Evolutionary conservation across 2,113 vertebrate genomes (phyloP), one percentile per base, ranked within the genome.

Genomic region (Cygnus buccinator): DNA sequence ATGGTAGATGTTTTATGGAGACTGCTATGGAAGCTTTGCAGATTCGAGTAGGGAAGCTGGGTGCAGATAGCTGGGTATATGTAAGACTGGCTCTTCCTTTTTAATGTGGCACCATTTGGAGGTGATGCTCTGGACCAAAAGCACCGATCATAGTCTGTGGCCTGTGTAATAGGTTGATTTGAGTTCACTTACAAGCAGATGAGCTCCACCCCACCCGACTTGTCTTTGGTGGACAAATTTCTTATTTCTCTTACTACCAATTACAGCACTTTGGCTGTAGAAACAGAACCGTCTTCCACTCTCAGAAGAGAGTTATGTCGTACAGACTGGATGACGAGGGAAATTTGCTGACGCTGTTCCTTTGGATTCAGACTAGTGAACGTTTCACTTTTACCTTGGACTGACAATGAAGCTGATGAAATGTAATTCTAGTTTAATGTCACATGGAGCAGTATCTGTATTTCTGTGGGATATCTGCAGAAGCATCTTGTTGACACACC

Each of bases 401-500:
- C 48, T 54, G 18, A 28, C 50, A 71, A 37, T 0, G 3, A 84
- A 78, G 13, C 48, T 66, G n/a, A 16, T 88, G 68, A 95, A 97
- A 71, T 35, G 33, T 10, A 80, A 65, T 81, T 84, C 59, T 74
- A 13, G 6, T 79, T 95, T 84, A 72, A 74, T 57, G 86, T 25
- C 37, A 94, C 65, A 74, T 39, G 67, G 78, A 75, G 68, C 84
- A 76, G 70, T 21, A n/a, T 37, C 85, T 97, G 50, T 81, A 28
- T 90, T 96, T 93, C 92, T 67, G 46, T 29, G 54, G 79, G 74
- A 61, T 94, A 95, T 92, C 92, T 91, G 81, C 89, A 87, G 71
- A 39, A 77, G 44, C 89, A 96, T 96, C 87, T 97, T 94, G 73
- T 82, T 96, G 94, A 96, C 78, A 80, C 59, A 97, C 96, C 97